Conservation (phyloP, 2,888 invertebrate species). For the Drosophila neoperkinsi region DNA sequence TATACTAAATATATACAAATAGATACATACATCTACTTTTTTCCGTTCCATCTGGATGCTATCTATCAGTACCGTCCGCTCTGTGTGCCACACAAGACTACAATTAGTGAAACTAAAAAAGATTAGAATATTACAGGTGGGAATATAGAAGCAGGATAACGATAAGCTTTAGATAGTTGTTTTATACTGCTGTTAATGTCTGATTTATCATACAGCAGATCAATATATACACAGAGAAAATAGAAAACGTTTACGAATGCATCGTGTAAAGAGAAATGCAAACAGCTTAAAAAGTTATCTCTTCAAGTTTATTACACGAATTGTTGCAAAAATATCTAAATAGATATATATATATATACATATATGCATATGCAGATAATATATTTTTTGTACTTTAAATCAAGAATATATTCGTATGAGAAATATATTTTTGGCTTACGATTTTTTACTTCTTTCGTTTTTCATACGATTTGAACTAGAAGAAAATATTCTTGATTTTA, state of each 20-base stretch:
- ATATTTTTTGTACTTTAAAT: not conserved
- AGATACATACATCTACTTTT: not conserved
- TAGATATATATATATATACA: no score
- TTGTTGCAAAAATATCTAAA: not conserved
- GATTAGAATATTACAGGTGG: not conserved
- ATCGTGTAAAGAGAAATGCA: not conserved
- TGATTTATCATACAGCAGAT: not conserved
- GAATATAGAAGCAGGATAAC: no score
- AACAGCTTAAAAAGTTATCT: not conserved
- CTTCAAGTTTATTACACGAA: not conserved
- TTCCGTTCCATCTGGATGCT: not conserved
- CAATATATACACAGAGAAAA: not conserved
- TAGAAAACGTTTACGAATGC: not conserved
- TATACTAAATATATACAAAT: not conserved
- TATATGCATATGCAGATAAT: not conserved
- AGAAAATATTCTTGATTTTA: not conserved
- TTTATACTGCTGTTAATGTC: not conserved
- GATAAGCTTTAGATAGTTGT: not conserved
- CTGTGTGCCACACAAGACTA: not conserved
- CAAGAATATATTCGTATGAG: not conserved
- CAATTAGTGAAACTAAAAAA: not conserved
- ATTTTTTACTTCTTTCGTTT: not conserved
- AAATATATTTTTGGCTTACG: not conserved
- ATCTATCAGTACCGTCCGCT: slow-evolving; percentile 21
- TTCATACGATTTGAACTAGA: not conserved